Evolutionary conservation across 1,140 invertebrate genomes (phyloP).

Genomic region (Tribolium castaneum): DNA sequence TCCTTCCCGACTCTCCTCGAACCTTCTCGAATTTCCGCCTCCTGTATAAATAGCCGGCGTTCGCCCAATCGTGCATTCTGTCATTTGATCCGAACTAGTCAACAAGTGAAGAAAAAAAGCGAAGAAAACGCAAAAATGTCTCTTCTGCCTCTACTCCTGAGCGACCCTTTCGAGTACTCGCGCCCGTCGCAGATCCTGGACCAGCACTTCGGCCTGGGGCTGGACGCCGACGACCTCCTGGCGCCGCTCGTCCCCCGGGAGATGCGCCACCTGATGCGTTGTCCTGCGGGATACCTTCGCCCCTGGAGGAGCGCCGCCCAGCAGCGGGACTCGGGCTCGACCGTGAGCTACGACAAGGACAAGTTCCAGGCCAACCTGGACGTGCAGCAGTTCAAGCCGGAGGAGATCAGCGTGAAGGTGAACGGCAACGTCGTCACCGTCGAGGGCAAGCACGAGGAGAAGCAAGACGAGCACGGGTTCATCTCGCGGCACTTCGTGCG

Average conservation of each 20-base stretch:
- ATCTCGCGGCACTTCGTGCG: constrained; percentile 68
- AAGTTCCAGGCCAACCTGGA: too few relatives aligned
- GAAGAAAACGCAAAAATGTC: too few relatives aligned
- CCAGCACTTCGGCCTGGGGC: constrained; percentile 53
- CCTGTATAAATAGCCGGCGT: too few relatives aligned
- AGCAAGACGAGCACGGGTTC: constrained; percentile 77
- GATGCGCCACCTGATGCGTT: neutral
- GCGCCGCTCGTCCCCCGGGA: constrained; percentile 44
- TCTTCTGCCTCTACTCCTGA: neutral
- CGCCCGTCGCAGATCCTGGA: constrained; percentile 51
- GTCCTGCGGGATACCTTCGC: constrained; percentile 6
- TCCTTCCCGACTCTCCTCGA: too few relatives aligned
- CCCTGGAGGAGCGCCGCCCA: too few relatives aligned
- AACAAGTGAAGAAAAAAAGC: too few relatives aligned
- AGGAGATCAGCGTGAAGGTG: constrained; percentile 77
- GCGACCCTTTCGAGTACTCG: neutral
- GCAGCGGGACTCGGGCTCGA: constrained; percentile 66
- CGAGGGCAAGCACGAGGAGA: constrained; percentile 81
- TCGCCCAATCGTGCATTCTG: too few relatives aligned
- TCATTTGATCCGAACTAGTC: too few relatives aligned
- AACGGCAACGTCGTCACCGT: constrained; percentile 75
- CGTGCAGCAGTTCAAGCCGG: too few relatives aligned
- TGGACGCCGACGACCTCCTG: constrained; percentile 51
- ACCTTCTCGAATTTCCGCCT: too few relatives aligned
- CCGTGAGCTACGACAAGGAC: constrained; percentile 63